Conservation (phyloP, 1,140 invertebrate genomes). For the Xylocopa sonorina region DNA sequence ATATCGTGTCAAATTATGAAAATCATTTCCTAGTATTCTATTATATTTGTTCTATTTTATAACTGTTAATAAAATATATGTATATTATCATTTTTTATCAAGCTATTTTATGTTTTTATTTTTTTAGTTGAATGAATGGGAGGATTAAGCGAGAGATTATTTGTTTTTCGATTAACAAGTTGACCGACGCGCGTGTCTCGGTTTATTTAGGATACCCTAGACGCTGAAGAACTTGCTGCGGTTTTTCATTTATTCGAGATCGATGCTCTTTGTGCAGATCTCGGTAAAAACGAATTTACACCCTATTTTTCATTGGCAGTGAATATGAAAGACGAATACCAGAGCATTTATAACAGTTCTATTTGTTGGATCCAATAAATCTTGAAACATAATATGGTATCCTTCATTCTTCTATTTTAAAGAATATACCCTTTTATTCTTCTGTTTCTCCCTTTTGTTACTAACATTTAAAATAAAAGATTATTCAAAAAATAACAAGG, state of each 20-base stretch:
- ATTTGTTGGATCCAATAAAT: no score
- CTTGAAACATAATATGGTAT: no score
- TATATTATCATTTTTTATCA: background rate
- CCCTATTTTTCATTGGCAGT: no score
- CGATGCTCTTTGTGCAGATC: background rate
- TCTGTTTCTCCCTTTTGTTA: no score
- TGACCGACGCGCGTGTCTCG: constrained; percentile 1
- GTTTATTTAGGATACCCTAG: constrained; percentile 21
- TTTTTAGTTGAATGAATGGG: background rate
- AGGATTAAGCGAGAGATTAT: background rate
- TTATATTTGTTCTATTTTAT: background rate
- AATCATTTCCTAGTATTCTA: background rate
- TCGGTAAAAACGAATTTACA: no score
- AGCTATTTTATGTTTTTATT: background rate
- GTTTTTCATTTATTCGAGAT: constrained; percentile 1
- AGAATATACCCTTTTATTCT: no score
- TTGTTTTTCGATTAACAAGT: constrained; percentile 18
- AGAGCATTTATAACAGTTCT: no score
- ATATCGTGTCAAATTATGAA: background rate
- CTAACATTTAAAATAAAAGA: no score
- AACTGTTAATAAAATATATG: no score
- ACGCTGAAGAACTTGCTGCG: background rate
- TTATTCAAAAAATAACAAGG: no score
- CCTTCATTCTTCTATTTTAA: no score
- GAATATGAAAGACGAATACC: no score